Evolutionary conservation across 2,113 vertebrate genomes (phyloP).

Genomic region (Microcebus jonahi): DNA sequence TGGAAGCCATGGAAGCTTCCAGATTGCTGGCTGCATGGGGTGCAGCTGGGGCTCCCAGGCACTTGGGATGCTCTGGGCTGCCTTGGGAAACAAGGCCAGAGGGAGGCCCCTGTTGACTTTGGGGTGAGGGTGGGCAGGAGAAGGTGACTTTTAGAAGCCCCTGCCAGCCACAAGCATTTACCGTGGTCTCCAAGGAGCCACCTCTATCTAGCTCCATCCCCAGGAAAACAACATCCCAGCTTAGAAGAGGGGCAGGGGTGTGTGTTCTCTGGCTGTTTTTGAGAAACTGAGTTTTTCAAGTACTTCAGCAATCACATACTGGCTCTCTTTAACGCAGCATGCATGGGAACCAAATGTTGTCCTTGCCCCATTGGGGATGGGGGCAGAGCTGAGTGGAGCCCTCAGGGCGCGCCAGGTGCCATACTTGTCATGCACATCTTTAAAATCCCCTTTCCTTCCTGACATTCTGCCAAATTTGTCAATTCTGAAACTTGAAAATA

Average conservation of each 20-base stretch:
- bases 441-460: neutral
- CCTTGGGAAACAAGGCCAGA: neutral
- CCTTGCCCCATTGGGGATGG: too few relatives aligned
- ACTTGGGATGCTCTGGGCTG: too few relatives aligned
- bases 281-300: neutral
- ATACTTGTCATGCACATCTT: neutral
- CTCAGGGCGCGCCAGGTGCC: accelerated
- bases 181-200: neutral
- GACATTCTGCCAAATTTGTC: neutral
- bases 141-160: neutral
- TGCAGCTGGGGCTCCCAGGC: neutral
- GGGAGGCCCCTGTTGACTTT: neutral
- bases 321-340: neutral
- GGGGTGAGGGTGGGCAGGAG: neutral
- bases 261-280: neutral
- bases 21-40: too few relatives aligned
- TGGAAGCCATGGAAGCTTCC: neutral
- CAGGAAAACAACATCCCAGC: neutral
- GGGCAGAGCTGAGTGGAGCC: neutral
- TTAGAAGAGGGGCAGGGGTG: neutral
- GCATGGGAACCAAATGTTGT: too few relatives aligned
- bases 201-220: neutral
- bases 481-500: neutral
- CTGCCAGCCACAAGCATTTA: neutral
- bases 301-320: neutral